A percentile compares a stretch with the other conserved stretches of the same genome.
phyloP scores from a whole-genome alignment of 2,888 invertebrate species.

The Poecilus cupreus region DNA sequence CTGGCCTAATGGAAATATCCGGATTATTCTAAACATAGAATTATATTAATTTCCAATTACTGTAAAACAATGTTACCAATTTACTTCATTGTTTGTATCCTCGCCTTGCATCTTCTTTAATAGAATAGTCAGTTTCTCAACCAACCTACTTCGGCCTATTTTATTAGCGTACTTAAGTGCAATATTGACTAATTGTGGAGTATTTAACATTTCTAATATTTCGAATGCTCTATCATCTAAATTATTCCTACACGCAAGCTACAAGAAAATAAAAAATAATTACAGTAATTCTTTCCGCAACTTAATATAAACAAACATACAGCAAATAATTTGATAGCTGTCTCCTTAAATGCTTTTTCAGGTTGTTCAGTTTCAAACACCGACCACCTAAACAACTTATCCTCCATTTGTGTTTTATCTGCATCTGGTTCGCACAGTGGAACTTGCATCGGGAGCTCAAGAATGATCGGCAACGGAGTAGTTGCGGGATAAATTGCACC shows the following conservation, averaged over 20 bases:
- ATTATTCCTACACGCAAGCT: slow-evolving; percentile 90
- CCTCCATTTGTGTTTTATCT: slow-evolving; percentile 90
- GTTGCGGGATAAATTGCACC: slow-evolving; percentile 92
- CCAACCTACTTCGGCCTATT: slow-evolving; percentile 84
- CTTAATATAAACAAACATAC: slow-evolving; percentile 74
- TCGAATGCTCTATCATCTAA: slow-evolving; percentile 91
- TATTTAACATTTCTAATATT: slow-evolving; percentile 87
- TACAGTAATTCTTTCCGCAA: no score
- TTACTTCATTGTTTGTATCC: slow-evolving; percentile 45
- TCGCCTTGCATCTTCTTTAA: slow-evolving; percentile 72
- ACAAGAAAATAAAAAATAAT: no score
- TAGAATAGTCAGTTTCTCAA: slow-evolving; percentile 83
- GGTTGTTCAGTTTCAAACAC: slow-evolving; percentile 78
- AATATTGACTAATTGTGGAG: slow-evolving; percentile 84
- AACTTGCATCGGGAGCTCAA: slow-evolving; percentile 82
- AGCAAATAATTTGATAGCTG: slow-evolving; percentile 92
- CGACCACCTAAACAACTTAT: slow-evolving; percentile 80
- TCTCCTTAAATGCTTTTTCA: slow-evolving; percentile 83
- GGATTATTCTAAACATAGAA: slow-evolving; percentile 34
- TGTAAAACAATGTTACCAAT: background rate
- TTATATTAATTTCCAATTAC: background rate
- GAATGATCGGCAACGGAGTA: slow-evolving; percentile 88
- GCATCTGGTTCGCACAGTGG: slow-evolving; percentile 73
- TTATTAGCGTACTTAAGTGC: slow-evolving; percentile 93
- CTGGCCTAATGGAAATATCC: slow-evolving; percentile 25